Evolutionary conservation across 1,140 invertebrate genomes (phyloP).

Genomic region (Penaeus vannamei): DNA sequence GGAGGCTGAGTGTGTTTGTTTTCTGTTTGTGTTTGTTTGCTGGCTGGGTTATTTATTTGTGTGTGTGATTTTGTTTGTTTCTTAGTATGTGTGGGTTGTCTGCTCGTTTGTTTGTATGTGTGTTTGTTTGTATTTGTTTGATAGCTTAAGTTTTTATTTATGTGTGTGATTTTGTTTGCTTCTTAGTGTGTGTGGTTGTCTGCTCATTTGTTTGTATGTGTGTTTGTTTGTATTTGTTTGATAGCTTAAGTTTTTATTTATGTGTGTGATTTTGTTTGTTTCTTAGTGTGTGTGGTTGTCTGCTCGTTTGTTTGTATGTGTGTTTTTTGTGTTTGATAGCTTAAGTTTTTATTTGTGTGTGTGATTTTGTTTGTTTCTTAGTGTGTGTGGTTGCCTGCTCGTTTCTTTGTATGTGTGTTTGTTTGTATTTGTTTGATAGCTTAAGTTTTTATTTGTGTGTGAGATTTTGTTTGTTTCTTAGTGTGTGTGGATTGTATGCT

Average conservation of each 20-base stretch:
- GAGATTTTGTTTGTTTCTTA: background rate
- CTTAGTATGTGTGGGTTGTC: background rate
- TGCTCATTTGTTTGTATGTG: background rate
- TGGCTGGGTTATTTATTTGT: background rate
- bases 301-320: background rate
- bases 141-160: background rate
- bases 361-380: slow-evolving; percentile 12
- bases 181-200: background rate
- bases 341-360: background rate
- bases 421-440: no score
- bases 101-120: background rate
- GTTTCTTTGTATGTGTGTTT: background rate
- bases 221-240: background rate
- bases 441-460: background rate
- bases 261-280: slow-evolving; percentile 14
- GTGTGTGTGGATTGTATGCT: background rate
- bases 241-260: background rate
- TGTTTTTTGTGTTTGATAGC: background rate
- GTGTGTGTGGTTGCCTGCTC: slow-evolving; percentile 26
- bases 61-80: slow-evolving; percentile 1
- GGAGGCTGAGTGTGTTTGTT: no score
- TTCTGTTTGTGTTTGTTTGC: no score
- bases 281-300: background rate
- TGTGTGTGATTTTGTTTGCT: slow-evolving; percentile 8
- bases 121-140: background rate